These are phyloP conservation scores for Ursus arctos DNA, from an alignment of 2,113 vertebrate genomes.

Conservation along the genomic window DNA sequence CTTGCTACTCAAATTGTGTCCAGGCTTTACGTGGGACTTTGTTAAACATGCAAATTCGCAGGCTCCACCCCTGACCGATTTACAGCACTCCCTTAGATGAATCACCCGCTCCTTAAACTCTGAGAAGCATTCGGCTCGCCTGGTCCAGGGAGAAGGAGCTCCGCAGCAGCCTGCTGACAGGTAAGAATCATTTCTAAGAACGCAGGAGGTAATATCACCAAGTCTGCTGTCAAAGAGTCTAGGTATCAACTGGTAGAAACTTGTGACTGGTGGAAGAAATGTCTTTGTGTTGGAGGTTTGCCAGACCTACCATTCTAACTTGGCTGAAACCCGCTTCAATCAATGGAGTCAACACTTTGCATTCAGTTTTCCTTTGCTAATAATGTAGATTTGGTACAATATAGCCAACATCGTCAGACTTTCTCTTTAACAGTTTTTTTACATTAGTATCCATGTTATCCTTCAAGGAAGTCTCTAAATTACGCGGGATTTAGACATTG, in stretches of 20 bases:
- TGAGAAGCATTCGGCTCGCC: background rate
- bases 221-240: background rate
- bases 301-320: background rate
- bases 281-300: background rate
- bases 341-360: background rate
- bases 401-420: background rate
- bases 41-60: background rate
- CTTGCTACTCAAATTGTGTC: background rate
- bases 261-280: background rate
- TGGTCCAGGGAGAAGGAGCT: background rate
- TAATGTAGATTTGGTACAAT: background rate
- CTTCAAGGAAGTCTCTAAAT: slow-evolving; percentile 4
- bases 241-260: background rate
- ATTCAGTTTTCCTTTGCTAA: background rate
- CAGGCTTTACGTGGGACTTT: background rate
- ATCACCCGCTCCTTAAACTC: background rate
- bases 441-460: background rate
- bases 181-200: background rate
- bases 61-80: background rate
- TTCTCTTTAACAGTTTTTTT: background rate
- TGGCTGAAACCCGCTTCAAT: background rate
- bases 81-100: background rate
- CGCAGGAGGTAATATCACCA: background rate
- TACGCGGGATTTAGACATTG: background rate
- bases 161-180: background rate